Evolutionary conservation across 2,113 vertebrate genomes (phyloP), one percentile per base, ranked within the genome.

Genomic region (Phrynosoma blainvillii): DNA sequence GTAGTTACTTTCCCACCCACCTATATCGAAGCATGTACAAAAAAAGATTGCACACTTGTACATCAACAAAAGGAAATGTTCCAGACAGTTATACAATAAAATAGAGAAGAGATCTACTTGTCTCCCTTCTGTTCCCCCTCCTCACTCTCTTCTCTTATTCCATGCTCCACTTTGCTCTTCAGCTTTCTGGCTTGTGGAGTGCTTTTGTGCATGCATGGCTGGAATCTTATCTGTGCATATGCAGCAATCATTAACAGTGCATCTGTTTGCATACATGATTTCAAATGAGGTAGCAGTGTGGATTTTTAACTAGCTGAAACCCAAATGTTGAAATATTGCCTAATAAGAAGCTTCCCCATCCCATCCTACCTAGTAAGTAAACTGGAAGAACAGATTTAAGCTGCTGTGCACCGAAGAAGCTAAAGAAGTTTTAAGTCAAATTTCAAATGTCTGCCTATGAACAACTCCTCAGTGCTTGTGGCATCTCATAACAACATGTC

Each of bases 161-260:
- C 23, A 14, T 18, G 2, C 14, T 59, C 23, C 9, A 21, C 36
- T 21, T 56, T 12, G 42, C 68, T 59, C 30, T 74, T 16, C 52
- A 21, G 42, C 42, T 66, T 82, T 88, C 74, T 54, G 73, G 40
- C 77, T 88, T 47, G 40, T 56, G 32, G 47, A 84, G 32, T 78
- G 16, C 32, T 88, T 83, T 84, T 83, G 32, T 84, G 47, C 40
- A 83, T 77, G 75, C 62, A 78, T 84, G 59, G 11, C 62, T 78
- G 42, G 73, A 40, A 66, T 40, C 42, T 56, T 78, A 83, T 68
- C 12, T 68, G 73, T 52, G 59, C 80, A 70, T 40, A 83, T 88
- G 80, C 59, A 88, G 59, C 32, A 80, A 82, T 54, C n/a, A 25
- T 83, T 77, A 83, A n/a, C 73, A 68, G 42, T 82, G 80, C 74